Percentiles rank a stretch among this genome's conserved stretches.
Evolutionary conservation across 2,113 vertebrate species (phyloP).

Genomic region (Crocuta crocuta): DNA sequence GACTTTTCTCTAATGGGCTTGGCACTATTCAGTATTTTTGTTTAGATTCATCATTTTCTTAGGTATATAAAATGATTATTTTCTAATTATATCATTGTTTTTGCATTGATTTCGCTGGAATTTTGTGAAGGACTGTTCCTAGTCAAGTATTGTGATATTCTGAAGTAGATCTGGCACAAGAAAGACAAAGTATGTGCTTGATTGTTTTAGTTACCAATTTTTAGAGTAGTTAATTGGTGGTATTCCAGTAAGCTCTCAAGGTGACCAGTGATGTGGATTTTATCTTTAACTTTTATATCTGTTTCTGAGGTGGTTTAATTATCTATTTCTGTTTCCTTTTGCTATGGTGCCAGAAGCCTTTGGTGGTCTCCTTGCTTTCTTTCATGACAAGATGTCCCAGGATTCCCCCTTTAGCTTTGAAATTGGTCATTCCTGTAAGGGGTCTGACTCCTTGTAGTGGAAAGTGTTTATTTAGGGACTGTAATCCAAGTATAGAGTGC

Average conservation of each 20-base stretch:
- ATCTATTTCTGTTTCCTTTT: neutral
- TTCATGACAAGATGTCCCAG: neutral
- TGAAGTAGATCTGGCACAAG: neutral
- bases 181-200: neutral
- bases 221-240: neutral
- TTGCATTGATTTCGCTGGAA: neutral
- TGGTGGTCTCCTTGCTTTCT: neutral
- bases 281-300: neutral
- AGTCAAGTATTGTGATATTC: neutral
- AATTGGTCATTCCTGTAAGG: neutral
- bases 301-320: neutral
- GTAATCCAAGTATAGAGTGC: neutral
- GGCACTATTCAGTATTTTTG: neutral
- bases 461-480: neutral
- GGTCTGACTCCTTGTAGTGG: neutral
- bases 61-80: neutral
- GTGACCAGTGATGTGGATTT: neutral
- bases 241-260: neutral
- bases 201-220: neutral
- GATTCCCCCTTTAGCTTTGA: neutral
- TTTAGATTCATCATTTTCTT: neutral
- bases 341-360: neutral
- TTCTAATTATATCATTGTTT: neutral
- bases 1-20: neutral
- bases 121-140: neutral